These are phyloP conservation scores for Sebastes matsubarae DNA, from an alignment of 2,797 vertebrate species.

Conservation along the genomic window DNA sequence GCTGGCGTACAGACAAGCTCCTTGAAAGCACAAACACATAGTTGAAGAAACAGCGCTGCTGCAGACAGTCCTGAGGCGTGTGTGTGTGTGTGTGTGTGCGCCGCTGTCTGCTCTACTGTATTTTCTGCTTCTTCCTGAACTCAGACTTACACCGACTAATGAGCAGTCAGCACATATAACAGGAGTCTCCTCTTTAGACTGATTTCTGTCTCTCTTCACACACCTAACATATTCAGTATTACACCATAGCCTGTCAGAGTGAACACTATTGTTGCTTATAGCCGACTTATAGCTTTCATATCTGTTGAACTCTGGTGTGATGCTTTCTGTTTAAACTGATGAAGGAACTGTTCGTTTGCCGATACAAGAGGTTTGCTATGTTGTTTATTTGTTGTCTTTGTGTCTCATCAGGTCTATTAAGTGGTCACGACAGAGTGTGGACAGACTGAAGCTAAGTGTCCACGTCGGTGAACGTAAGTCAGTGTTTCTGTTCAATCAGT, in stretches of 20 bases:
- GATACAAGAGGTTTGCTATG: not conserved
- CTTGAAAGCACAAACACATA: slow-evolving; percentile 47
- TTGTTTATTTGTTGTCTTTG: slow-evolving; percentile 1
- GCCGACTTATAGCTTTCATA: not conserved
- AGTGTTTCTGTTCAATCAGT: not conserved
- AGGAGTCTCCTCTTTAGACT: not conserved
- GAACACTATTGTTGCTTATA: not conserved
- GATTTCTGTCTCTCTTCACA: not conserved
- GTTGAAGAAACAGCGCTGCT: slow-evolving; percentile 25
- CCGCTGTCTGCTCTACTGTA: slow-evolving; percentile 12
- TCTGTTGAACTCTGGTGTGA: not conserved
- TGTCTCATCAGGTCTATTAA: slow-evolving; percentile 44
- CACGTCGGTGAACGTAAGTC: slow-evolving; percentile 43
- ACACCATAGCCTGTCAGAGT: not conserved
- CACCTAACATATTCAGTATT: not conserved
- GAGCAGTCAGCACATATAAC: slow-evolving; percentile 29
- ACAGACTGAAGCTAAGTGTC: slow-evolving; percentile 14
- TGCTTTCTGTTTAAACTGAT: not conserved
- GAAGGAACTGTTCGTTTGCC: not conserved
- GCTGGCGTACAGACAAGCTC: slow-evolving; percentile 45
- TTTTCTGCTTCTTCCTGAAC: slow-evolving; percentile 8
- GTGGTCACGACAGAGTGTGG: slow-evolving; percentile 25
- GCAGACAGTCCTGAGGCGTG: slow-evolving; percentile 54
- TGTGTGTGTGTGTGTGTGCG: not conserved
- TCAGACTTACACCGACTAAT: slow-evolving; percentile 35